Base-by-base conservation (phyloP, 2,888 invertebrate species). In the Drosophila ustulata region DNA sequence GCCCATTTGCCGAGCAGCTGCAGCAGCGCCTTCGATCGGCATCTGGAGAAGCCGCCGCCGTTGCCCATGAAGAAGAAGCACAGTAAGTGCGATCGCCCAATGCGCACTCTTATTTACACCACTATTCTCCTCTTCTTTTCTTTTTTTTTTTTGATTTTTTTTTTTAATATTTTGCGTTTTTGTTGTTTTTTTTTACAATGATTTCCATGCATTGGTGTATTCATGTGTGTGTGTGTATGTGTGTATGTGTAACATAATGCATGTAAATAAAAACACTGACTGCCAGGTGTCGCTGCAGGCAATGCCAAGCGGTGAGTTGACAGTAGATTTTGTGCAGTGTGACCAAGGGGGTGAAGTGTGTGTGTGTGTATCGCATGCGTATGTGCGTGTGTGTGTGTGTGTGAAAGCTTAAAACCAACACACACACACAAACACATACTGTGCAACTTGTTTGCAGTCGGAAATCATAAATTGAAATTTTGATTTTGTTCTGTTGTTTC, bases 31-130 rank as follows among this genome's bases (percentile, higher is more conserved):
- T 75, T 84, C 9, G 91, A 90, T 46, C 82, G 89, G 0, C 93
- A 91, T 72, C 94, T 95, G 82, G 95, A 95, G 82, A 93, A 95
- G 90, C 97, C 98, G 73, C 98, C 98, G 71, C 98, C 98, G 53
- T 93, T 98, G 77, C 98, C 98, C 45, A 95, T 96, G 49, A 98
- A 98, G 93, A 98, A 98, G 93, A 96, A 96, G 93, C 97, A 98
- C 94, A 98, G 98, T 98, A 95, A 97, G 98, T 96, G 93, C 89
- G 66, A 68, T 69, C 58, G 67, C 63, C 59, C 61, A 66, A 62
- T 65, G 68, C 66, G 78, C 75, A 77, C 82, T 80, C 62, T 87
- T 89, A 87, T 81, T 89, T 79, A 87, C 81, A 75, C 64, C 75
- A 62, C 50, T 53, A 58, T 67, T 71, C 56, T 62, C 56, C 67